phyloP scores from a whole-genome alignment of 2,888 invertebrate species.

The Harpalus rufipes region DNA sequence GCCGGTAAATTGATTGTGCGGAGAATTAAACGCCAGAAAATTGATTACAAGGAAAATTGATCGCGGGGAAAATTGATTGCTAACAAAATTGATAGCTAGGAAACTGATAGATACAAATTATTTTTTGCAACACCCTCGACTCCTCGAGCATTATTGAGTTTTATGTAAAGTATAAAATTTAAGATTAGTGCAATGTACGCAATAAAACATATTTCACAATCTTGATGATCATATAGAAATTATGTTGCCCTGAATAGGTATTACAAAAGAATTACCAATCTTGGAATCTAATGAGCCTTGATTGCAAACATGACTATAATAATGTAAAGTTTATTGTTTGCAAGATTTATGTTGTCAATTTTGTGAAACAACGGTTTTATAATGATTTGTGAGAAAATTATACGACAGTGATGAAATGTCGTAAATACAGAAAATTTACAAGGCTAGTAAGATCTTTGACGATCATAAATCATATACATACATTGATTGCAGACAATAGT shows the following conservation, averaged over 20 bases:
- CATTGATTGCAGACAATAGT: too few species aligned
- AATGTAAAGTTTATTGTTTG: neutral
- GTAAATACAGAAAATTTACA: neutral
- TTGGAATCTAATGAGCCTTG: neutral
- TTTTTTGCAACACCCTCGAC: too few species aligned
- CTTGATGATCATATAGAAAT: slow-evolving; percentile 7
- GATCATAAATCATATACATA: neutral
- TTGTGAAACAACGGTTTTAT: neutral
- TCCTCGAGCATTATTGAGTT: too few species aligned
- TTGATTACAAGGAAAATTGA: too few species aligned
- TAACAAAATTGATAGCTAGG: too few species aligned
- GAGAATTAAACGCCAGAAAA: too few species aligned
- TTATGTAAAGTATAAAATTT: neutral
- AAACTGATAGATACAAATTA: too few species aligned
- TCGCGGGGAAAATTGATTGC: too few species aligned
- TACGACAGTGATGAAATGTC: slow-evolving; percentile 9
- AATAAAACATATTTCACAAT: slow-evolving; percentile 7
- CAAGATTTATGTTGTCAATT: slow-evolving; percentile 16
- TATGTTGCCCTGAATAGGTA: neutral
- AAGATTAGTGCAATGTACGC: neutral
- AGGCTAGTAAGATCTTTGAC: neutral
- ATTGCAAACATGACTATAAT: neutral
- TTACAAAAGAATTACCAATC: slow-evolving; percentile 11
- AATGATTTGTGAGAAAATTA: neutral
- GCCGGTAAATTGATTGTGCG: too few species aligned